Base-by-base conservation (phyloP, 2,113 vertebrate genomes). In the human (Homo sapiens) region DNA sequence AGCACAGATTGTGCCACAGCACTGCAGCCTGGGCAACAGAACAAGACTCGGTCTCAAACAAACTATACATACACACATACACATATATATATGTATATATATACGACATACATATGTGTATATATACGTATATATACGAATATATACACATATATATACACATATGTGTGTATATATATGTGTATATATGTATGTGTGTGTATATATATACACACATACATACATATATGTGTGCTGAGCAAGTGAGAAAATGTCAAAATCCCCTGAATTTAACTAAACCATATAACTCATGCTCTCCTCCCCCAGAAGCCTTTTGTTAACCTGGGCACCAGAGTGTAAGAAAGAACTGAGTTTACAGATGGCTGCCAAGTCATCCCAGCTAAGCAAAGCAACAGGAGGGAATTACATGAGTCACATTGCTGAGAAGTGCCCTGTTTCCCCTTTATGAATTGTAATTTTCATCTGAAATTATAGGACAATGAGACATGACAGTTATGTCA, bases 391-490 rank as follows among this genome's bases (percentile, higher is more conserved):
- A 68, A 50, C 13, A 70, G 9, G 64, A 27, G 16, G 20, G 68
- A 52, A 83, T n/a, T 38, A 18, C 0, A 0, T 59, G 18, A 57
- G 25, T 35, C 20, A 20, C 12, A 45, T 8, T 82, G 11, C 20
- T 27, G 23, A 76, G 8, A 68, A 83, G 23, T 3, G 12, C 13
- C 27, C 12, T 75, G 16, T 66, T 91, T 73, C n/a, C 38, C 70
- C 10, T 70, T 95, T 48, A 20, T 70, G 18, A 52, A 52, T 78
- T 78, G 32, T 48, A 76, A 78, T 50, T 78, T 50, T n/a, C 35
- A 55, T 43, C 8, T 35, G 35, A 86, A 89, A 73, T 70, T 43
- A 75, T 1, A 61, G 10, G 57, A 72, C 5, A 72, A 16, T 52
- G 68, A 94, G 3, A 93, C 7, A 59, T 66, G 23, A 78, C 8